Evolutionary conservation across 2,797 vertebrate species (phyloP).

Genomic region (Onychomys leucogaster): DNA sequence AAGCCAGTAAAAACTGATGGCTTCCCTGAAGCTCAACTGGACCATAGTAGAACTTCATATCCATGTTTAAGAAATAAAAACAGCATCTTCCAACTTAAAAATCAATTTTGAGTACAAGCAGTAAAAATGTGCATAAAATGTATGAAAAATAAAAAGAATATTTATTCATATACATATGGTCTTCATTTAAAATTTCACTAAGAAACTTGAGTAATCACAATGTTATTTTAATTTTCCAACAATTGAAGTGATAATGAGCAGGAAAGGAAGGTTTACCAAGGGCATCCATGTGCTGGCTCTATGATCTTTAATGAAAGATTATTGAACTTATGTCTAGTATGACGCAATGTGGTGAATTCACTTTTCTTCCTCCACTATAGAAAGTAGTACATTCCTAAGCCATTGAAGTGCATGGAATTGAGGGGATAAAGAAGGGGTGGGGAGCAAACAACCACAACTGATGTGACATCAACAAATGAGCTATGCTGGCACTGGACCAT

Average conservation of each 20-base stretch:
- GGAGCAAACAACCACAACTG: neutral
- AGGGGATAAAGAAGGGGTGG: neutral
- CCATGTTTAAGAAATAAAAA: constrained; percentile 19
- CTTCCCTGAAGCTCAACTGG: neutral
- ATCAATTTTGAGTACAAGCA: neutral
- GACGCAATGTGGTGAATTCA: neutral
- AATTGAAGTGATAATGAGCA: neutral
- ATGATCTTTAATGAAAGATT: neutral
- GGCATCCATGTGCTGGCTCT: neutral
- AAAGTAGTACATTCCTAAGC: neutral
- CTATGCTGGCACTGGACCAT: neutral
- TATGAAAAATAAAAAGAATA: neutral
- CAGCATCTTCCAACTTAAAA: neutral
- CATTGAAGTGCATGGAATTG: neutral
- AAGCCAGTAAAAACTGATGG: neutral
- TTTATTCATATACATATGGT: neutral
- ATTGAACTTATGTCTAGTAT: neutral
- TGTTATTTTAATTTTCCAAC: neutral
- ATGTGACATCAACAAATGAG: neutral
- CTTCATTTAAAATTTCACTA: constrained; percentile 19
- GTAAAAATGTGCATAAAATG: neutral
- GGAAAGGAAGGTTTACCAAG: neutral
- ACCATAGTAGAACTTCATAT: neutral
- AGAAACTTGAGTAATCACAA: neutral
- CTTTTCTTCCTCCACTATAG: neutral